A percentile compares a stretch with the other conserved stretches of the same genome.
phyloP scores from a whole-genome alignment of 2,797 vertebrate genomes.

The Alfaro cultratus region DNA sequence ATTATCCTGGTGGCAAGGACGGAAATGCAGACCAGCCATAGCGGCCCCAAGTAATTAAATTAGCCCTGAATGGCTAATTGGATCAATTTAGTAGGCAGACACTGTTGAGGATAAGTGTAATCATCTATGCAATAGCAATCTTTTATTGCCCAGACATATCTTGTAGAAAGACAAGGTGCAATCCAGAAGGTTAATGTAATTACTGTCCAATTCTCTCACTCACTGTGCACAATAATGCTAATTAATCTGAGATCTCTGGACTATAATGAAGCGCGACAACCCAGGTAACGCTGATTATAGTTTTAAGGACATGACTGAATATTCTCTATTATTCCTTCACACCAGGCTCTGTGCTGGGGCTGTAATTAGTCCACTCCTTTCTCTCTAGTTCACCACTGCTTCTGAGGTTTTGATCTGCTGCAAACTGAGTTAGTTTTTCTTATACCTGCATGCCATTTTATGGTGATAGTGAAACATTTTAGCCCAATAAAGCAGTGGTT shows the following conservation, averaged over 20 bases:
- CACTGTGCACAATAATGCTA: constrained; percentile 76
- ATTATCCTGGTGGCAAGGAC: constrained; percentile 77
- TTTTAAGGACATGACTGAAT: constrained; percentile 65
- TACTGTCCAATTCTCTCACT: constrained; percentile 80
- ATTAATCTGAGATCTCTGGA: constrained; percentile 80
- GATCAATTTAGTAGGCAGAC: constrained; percentile 82
- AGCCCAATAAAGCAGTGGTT: constrained; percentile 88
- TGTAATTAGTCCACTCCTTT: constrained; percentile 56
- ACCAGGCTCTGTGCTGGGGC: constrained; percentile 30
- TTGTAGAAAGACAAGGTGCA: constrained; percentile 81
- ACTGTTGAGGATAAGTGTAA: constrained; percentile 83
- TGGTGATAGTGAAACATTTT: constrained; percentile 73
- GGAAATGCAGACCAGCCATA: constrained; percentile 72
- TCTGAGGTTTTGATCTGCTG: constrained; percentile 46
- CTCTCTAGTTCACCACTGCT: constrained; percentile 41
- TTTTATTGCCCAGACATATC: constrained; percentile 76
- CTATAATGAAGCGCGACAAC: constrained; percentile 73
- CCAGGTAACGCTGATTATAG: constrained; percentile 77
- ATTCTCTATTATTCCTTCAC: constrained; percentile 53
- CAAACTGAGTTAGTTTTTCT: constrained; percentile 61
- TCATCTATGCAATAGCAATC: constrained; percentile 80
- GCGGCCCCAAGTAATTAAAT: constrained; percentile 78
- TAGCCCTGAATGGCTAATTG: constrained; percentile 83
- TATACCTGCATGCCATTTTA: constrained; percentile 64
- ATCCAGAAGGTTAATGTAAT: constrained; percentile 82